Conservation (phyloP, 2,888 invertebrate species). For the Ceraclea dissimilis region DNA sequence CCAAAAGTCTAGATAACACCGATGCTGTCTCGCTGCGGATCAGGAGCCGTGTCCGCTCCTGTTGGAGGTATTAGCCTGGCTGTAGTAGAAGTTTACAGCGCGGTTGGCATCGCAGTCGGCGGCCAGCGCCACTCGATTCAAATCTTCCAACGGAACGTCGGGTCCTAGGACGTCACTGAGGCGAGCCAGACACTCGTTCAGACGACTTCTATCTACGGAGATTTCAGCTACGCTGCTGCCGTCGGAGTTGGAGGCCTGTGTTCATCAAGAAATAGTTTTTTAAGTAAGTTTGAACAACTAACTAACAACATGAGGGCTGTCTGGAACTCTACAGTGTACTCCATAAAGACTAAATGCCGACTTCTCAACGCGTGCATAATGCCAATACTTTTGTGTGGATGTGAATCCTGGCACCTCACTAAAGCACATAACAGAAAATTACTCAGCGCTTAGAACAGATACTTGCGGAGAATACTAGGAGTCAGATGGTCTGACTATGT, state of each 20-base stretch:
- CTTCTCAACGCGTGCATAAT: too few relatives aligned
- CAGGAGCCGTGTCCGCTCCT: slow-evolving; percentile 6
- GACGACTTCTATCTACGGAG: slow-evolving; percentile 32
- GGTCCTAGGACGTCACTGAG: slow-evolving; percentile 48
- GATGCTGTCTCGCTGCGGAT: neutral
- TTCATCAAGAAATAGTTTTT: slow-evolving; percentile 5
- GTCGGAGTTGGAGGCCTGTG: slow-evolving; percentile 30
- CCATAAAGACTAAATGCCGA: too few relatives aligned
- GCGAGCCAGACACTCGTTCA: slow-evolving; percentile 43
- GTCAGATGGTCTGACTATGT: too few relatives aligned
- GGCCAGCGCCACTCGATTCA: slow-evolving; percentile 46
- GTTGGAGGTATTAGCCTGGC: neutral
- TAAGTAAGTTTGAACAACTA: neutral
- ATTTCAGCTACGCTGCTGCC: slow-evolving; percentile 32
- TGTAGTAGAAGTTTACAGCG: slow-evolving; percentile 50
- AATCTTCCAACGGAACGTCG: slow-evolving; percentile 40
- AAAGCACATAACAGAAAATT: too few relatives aligned
- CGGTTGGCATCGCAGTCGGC: slow-evolving; percentile 53
- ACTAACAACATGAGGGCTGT: too few relatives aligned
- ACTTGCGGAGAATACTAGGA: too few relatives aligned
- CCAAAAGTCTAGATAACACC: neutral
- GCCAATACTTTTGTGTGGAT: too few relatives aligned
- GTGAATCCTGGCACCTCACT: too few relatives aligned
- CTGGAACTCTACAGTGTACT: too few relatives aligned
- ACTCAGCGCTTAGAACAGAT: too few relatives aligned